Conservation (phyloP, 2,888 invertebrate species). For the Mythimna pallens region DNA sequence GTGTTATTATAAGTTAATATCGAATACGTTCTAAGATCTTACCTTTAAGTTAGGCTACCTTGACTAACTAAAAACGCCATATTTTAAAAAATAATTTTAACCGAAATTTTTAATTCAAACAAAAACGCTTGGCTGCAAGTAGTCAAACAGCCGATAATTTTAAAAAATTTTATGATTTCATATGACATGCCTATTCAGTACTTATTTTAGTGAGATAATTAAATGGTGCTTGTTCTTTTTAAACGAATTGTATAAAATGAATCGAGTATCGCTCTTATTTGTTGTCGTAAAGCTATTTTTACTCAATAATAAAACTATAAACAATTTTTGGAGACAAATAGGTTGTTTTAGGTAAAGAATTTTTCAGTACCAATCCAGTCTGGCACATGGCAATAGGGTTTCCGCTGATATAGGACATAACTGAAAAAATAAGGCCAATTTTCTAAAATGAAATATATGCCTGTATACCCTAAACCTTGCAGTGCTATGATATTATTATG, state of each 20-base stretch:
- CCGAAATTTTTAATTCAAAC: conserved; percentile 15
- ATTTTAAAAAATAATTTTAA: not conserved
- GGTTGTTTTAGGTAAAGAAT: not conserved
- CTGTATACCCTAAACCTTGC: not conserved
- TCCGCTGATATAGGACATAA: not conserved
- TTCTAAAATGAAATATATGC: not conserved
- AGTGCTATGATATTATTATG: too few species aligned
- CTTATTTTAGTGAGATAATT: conserved; percentile 48
- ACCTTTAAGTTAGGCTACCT: not conserved
- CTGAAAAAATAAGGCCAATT: not conserved
- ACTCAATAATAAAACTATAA: not conserved
- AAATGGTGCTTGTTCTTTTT: conserved; percentile 57
- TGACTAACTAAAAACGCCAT: conserved; percentile 1
- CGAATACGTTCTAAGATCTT: conserved; percentile 1
- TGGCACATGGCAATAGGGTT: not conserved
- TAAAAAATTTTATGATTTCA: conserved; percentile 14
- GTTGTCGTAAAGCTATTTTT: conserved; percentile 6
- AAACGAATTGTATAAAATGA: conserved; percentile 14
- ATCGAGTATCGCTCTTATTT: not conserved
- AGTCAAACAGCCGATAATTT: not conserved
- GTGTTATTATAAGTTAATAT: conserved; percentile 31
- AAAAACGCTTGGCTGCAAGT: not conserved
- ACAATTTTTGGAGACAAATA: not conserved
- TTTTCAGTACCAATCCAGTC: not conserved
- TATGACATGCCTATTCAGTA: conserved; percentile 34